Evolutionary conservation across 2,113 vertebrate species (phyloP), one percentile per base, ranked within the genome.

Genomic region (Notothenia rossii): DNA sequence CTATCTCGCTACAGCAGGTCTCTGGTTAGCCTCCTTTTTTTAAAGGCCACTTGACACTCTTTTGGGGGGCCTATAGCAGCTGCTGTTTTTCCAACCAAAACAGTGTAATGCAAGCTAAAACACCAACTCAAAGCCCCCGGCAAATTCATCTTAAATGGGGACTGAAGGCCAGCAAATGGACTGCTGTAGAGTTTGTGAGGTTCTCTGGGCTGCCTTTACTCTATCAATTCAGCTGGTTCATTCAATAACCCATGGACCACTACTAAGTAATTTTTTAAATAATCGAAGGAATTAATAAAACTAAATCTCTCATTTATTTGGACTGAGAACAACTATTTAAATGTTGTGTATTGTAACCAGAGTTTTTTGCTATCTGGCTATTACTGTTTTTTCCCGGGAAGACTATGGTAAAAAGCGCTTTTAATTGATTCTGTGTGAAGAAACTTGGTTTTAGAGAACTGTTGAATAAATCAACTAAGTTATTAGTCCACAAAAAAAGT

Each of bases 141-240:
- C 86, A 88, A 90, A 93, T 93, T 55, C 85, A 83, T 89, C 81
- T 81, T 82, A 86, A 87, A 89, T 82, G 75, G 72, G n/a, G 83
- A 86, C 72, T 72, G 83, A 86, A 81, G 61, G 82, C 65, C 71
- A 81, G 70, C n/a, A 49, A 67, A 86, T 65, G 20, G 74, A 74
- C 55, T 50, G 71, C 78, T 58, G 20, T 5, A 56, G 56, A 80
- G 82, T 70, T 61, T 72, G 49, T 62, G 18, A 56, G 14, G 9
- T 63, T 48, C 40, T 54, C 54, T 2, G 50, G n/a, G 46, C 29
- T 29, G 45, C 55, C 7, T 67, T 62, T 60, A 62, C 33, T 63
- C 50, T 58, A n/a, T 86, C 62, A 65, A 17, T 64, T 63, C 59
- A 46, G 33, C 60, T 40, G 53, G 14, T 36, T 64, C 13, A 5